Evolutionary conservation across 2,888 invertebrate species (phyloP).

Genomic region (Tiliacea citrago): DNA sequence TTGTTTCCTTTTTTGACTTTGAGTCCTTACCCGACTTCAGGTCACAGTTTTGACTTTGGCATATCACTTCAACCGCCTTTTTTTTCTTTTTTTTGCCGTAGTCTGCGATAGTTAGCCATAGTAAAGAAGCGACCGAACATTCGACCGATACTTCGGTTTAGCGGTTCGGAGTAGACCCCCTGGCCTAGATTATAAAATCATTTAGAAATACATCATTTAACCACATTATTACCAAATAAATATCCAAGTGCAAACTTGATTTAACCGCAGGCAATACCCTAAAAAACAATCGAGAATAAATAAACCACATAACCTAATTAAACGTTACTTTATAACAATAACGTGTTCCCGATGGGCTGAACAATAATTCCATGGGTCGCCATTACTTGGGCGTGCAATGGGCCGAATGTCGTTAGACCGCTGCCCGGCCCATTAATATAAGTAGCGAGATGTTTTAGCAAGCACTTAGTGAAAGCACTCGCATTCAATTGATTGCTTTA

Average conservation of each 20-base stretch:
- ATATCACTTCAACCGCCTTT: no score
- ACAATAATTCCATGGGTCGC: conserved; percentile 76
- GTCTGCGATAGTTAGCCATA: no score
- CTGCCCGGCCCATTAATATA: conserved; percentile 76
- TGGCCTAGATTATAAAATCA: not conserved
- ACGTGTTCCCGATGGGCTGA: conserved; percentile 61
- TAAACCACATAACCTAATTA: conserved; percentile 27
- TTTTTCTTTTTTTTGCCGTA: no score
- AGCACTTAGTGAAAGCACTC: conserved; percentile 76
- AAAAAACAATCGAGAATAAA: conserved; percentile 42
- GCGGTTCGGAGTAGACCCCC: no score
- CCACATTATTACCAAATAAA: conserved; percentile 1
- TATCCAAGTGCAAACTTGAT: not conserved
- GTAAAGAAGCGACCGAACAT: no score
- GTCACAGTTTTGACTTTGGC: no score
- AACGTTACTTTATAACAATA: conserved; percentile 46
- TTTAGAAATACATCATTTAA: not conserved
- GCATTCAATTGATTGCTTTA: conserved; percentile 77
- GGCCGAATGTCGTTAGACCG: conserved; percentile 73
- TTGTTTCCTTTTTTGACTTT: no score
- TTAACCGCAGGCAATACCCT: not conserved
- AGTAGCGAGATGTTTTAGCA: conserved; percentile 73
- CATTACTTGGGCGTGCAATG: conserved; percentile 76
- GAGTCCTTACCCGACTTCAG: no score
- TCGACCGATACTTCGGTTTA: no score